A percentile compares a stretch with the other conserved stretches of the same genome.
These are phyloP conservation scores for Resseliella maxima DNA, from an alignment of 2,888 invertebrate genomes.

Conservation along the genomic window DNA sequence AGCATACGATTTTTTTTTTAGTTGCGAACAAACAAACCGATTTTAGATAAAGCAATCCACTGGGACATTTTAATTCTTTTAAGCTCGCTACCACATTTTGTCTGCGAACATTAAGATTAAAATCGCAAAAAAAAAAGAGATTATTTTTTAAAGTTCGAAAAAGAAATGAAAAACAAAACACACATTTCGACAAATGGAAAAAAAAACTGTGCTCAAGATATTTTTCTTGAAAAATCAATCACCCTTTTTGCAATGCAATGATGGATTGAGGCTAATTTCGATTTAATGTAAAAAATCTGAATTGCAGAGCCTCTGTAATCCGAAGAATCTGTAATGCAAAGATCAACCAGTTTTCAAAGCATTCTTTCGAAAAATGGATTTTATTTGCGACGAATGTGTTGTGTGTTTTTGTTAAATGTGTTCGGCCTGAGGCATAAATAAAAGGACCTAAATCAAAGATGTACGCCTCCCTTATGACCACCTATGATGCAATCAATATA, in stretches of 20 bases:
- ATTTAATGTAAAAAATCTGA: not conserved
- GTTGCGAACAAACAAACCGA: not conserved
- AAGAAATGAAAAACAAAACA: not conserved
- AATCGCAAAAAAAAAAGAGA: not conserved
- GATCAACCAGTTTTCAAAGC: not conserved
- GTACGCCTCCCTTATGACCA: constrained; percentile 29
- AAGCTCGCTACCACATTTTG: not conserved
- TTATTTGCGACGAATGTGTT: not conserved
- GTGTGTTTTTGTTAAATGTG: not conserved
- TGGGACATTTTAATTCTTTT: constrained; percentile 22
- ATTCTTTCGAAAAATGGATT: no score
- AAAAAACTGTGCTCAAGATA: not conserved
- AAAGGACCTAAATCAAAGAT: constrained; percentile 6
- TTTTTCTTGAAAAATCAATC: not conserved
- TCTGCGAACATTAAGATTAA: constrained; percentile 10
- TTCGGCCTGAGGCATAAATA: not conserved
- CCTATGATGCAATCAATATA: constrained; percentile 46
- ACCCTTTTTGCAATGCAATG: no score
- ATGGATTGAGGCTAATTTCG: not conserved
- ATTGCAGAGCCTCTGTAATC: no score
- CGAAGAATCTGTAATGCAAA: not conserved
- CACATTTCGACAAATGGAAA: no score
- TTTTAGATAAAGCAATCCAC: not conserved
- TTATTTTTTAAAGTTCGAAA: not conserved
- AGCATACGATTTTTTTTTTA: not conserved